Conservation (phyloP, 2,797 vertebrate species). For the Sphenopsis melanotis region DNA sequence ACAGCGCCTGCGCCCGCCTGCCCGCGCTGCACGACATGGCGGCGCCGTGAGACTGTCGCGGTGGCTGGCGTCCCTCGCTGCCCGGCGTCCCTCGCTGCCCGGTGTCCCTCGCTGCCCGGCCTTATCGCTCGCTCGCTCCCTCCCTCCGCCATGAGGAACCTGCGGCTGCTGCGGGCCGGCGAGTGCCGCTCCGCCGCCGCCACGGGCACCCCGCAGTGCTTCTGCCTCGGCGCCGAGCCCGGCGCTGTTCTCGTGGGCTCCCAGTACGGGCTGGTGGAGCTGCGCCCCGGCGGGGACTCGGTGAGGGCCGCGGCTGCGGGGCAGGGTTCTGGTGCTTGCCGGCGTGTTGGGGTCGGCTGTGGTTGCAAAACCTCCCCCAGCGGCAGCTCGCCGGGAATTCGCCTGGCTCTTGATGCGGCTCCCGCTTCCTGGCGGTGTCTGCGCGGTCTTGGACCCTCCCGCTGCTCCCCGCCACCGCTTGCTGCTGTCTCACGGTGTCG, state of each 20-base stretch:
- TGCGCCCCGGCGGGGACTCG: slow-evolving; percentile 75
- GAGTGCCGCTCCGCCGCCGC: slow-evolving; percentile 55
- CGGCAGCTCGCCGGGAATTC: neutral
- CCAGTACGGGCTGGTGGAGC: slow-evolving; percentile 79
- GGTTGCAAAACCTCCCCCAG: neutral
- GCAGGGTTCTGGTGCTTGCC: neutral
- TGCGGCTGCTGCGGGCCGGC: slow-evolving; percentile 80
- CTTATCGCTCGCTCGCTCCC: neutral
- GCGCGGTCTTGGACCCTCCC: rapidly evolving
- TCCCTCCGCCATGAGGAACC: slow-evolving; percentile 83
- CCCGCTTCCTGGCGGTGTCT: rapidly evolving
- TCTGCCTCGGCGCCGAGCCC: slow-evolving; percentile 75
- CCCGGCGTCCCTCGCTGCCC: rapidly evolving
- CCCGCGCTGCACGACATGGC: neutral
- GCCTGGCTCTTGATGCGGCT: rapidly evolving
- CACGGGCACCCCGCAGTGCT: slow-evolving; percentile 77
- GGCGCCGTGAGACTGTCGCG: rapidly evolving
- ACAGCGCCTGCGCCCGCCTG: neutral
- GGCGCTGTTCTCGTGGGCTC: slow-evolving; percentile 81
- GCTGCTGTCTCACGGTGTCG: too few relatives aligned
- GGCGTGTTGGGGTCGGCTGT: neutral
- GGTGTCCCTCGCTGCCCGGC: neutral
- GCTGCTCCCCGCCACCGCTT: too few relatives aligned
- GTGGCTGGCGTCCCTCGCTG: rapidly evolving
- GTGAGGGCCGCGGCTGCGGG: slow-evolving; percentile 63